These are phyloP conservation scores for Urechis unicinctus DNA, from an alignment of 2,888 invertebrate species.

Conservation along the genomic window DNA sequence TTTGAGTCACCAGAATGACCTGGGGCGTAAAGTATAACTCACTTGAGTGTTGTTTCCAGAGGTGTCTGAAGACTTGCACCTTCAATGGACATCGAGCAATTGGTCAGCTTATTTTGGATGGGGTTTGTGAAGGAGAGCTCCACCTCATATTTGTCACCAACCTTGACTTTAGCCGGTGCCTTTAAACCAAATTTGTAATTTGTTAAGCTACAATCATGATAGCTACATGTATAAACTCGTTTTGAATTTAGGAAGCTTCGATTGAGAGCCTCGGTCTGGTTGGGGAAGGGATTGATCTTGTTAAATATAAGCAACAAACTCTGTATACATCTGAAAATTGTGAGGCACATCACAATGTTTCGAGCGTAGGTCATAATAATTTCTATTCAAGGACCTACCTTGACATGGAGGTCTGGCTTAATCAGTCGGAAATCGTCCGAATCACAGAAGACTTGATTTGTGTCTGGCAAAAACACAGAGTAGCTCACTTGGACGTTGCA, in stretches of 20 bases:
- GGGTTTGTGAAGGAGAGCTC: slow-evolving; percentile 56
- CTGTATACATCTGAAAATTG: no score
- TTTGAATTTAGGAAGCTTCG: no score
- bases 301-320: no score
- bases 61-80: slow-evolving; percentile 57
- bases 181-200: no score
- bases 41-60: slow-evolving; percentile 12
- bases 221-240: no score
- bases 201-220: no score
- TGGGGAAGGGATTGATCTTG: no score
- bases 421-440: slow-evolving; percentile 76
- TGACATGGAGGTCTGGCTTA: slow-evolving; percentile 61
- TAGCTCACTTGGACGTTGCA: slow-evolving; percentile 67
- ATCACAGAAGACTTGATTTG: slow-evolving; percentile 74
- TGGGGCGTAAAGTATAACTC: slow-evolving; percentile 4
- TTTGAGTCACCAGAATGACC: no score
- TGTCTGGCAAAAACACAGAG: slow-evolving; percentile 70
- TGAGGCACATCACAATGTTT: no score
- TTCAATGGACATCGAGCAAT: slow-evolving; percentile 66
- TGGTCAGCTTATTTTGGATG: slow-evolving; percentile 59
- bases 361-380: no score
- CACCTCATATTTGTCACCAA: slow-evolving; percentile 49
- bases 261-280: no score
- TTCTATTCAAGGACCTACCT: no score
- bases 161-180: slow-evolving; percentile 60